Base-by-base conservation (phyloP, 2,888 invertebrate genomes). In the Augiades crinisus region DNA sequence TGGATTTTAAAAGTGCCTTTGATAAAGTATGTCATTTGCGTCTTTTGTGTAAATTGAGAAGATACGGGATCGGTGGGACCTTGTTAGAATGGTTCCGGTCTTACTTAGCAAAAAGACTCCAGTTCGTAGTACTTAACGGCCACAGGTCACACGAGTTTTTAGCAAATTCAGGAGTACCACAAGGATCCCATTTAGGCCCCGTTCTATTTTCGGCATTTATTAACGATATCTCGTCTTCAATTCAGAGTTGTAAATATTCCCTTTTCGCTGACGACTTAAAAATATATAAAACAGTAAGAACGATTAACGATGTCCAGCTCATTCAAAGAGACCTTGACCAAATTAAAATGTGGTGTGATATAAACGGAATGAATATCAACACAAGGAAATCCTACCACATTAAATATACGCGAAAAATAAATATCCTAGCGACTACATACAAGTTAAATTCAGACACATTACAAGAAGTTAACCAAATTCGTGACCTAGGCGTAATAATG, bases 221-320 rank as follows among this genome's bases (percentile, higher is more conserved):
- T 8, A 55, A 55, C 33, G 53, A 57, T 17, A 41, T 56, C 10
- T n/a, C 14, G n/a, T n/a, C n/a, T n/a, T n/a, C n/a, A n/a, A n/a
- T n/a, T n/a, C n/a, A n/a, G n/a, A 19, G 53, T n/a, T 47, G 51
- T 30, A 14, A 53, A n/a, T 45, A 13, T 22, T 55, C 37, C 5
- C 37, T 60, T 1, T 60, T 57, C 22, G 61, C 61, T 5, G 61
- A 62, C 14, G 60, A 62, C 31, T 38, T 62, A 2, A 59, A 59
- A 43, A 31, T 57, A 7, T 61, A 51, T 19, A 54, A 13, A 41
- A 13, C 19, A 5, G 43, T 57, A 3, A 24, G 5, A 4, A 17
- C n/a, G n/a, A 1, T 5, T 13, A 13, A 13, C 0, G 60, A 58
- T 22, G 1, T 21, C 0, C 5, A 31, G 10, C 36, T 50, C 13